Evolutionary conservation across 2,113 vertebrate genomes (phyloP).

Genomic region (Todiramphus chloris): DNA sequence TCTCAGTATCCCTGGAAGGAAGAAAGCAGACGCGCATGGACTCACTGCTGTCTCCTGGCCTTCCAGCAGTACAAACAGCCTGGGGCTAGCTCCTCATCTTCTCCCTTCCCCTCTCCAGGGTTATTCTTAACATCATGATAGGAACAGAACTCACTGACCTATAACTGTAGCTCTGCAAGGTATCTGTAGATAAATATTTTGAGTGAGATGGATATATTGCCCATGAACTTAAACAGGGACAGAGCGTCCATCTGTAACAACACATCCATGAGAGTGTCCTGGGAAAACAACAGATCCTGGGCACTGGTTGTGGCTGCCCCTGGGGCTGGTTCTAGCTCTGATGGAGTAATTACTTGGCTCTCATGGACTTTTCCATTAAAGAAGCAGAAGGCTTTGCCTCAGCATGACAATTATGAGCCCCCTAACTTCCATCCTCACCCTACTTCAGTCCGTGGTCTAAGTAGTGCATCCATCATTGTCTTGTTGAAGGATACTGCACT

Average conservation of each 20-base stretch:
- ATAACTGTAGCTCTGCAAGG: not conserved
- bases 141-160: not conserved
- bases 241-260: not conserved
- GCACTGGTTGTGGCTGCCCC: not conserved
- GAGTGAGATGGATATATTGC: not conserved
- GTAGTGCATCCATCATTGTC: fast-evolving
- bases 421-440: not conserved
- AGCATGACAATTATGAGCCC: not conserved
- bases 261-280: fast-evolving
- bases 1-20: not conserved
- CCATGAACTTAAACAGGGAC: not conserved
- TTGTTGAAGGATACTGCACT: not conserved
- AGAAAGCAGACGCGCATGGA: not conserved
- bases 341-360: too few species aligned
- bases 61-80: not conserved
- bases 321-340: not conserved
- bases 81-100: not conserved
- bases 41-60: not conserved
- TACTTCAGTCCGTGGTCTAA: not conserved
- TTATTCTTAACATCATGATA: not conserved
- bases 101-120: not conserved
- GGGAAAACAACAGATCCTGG: not conserved
- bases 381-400: not conserved
- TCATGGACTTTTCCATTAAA: not conserved
- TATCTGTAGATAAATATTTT: not conserved